phyloP scores from a whole-genome alignment of 2,797 vertebrate genomes.

The Melanotaenia boesemani region DNA sequence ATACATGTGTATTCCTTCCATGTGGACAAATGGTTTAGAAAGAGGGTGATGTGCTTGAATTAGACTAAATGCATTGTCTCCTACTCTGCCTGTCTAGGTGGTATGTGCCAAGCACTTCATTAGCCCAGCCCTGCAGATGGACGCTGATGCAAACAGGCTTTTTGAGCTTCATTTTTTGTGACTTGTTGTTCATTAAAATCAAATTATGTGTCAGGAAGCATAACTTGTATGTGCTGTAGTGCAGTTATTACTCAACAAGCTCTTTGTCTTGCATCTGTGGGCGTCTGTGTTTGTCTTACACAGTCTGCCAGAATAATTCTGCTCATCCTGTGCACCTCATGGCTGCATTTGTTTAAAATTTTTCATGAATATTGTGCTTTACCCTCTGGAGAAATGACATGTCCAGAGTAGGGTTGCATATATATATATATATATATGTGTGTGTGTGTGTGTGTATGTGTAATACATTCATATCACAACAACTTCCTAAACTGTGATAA shows the following conservation, averaged over 20 bases:
- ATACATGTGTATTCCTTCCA: neutral
- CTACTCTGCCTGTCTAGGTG: conserved; percentile 59
- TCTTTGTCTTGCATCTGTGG: conserved; percentile 72
- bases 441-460: too few relatives aligned
- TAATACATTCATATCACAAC: too few relatives aligned
- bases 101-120: conserved; percentile 77
- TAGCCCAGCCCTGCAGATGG: conserved; percentile 78
- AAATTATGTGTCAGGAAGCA: conserved; percentile 93
- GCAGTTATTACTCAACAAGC: conserved; percentile 77
- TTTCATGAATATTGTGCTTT: conserved; percentile 9
- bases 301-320: conserved; percentile 57
- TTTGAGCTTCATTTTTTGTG: conserved; percentile 95
- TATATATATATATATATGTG: too few relatives aligned
- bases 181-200: conserved; percentile 96
- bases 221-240: conserved; percentile 78
- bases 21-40: neutral
- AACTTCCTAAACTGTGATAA: too few relatives aligned
- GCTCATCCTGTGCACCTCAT: conserved; percentile 50
- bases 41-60: conserved; percentile 19
- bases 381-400: neutral
- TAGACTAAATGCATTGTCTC: conserved; percentile 23
- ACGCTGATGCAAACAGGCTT: conserved; percentile 78
- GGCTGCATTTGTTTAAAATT: conserved; percentile 44
- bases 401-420: too few relatives aligned
- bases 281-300: conserved; percentile 70